These are phyloP conservation scores for Drosophila biarmipes DNA, from an alignment of 1,140 invertebrate species.

Conservation along the genomic window DNA sequence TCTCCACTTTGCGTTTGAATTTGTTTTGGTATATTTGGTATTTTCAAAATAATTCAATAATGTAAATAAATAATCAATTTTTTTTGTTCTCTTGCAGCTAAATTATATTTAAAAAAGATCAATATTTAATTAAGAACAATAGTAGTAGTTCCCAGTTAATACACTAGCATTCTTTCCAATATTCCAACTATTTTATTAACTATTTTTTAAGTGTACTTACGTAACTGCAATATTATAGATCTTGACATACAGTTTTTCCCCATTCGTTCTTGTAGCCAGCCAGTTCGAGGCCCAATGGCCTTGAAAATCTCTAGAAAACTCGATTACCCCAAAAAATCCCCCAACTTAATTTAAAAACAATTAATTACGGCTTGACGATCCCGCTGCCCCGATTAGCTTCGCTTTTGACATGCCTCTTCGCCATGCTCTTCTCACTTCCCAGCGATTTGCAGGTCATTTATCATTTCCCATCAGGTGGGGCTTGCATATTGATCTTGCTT, in stretches of 20 bases:
- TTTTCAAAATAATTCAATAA: too few relatives aligned
- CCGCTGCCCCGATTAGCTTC: not conserved
- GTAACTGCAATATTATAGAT: too few relatives aligned
- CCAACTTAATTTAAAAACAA: conserved; percentile 10
- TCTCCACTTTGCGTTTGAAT: too few relatives aligned
- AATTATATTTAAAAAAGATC: not conserved
- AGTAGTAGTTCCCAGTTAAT: too few relatives aligned
- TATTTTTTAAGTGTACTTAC: too few relatives aligned
- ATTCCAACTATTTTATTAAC: too few relatives aligned
- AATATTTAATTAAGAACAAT: not conserved
- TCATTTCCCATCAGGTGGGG: conserved; percentile 17
- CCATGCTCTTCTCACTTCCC: conserved; percentile 36
- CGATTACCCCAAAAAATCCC: conserved; percentile 18
- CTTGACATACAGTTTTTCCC: too few relatives aligned
- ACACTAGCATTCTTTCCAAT: too few relatives aligned
- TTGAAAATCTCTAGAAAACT: conserved; percentile 9
- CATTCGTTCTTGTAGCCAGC: conserved; percentile 2
- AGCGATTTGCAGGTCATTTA: conserved; percentile 31
- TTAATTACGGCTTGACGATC: conserved; percentile 21
- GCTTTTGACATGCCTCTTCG: conserved; percentile 32
- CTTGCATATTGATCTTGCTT: not conserved
- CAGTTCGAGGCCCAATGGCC: conserved; percentile 8
- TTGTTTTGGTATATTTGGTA: too few relatives aligned
- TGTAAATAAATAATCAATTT: too few relatives aligned
- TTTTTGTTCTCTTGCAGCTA: too few relatives aligned